Evolutionary conservation across 2,888 invertebrate genomes (phyloP).

Genomic region (Lasioglossum marginatum): DNA sequence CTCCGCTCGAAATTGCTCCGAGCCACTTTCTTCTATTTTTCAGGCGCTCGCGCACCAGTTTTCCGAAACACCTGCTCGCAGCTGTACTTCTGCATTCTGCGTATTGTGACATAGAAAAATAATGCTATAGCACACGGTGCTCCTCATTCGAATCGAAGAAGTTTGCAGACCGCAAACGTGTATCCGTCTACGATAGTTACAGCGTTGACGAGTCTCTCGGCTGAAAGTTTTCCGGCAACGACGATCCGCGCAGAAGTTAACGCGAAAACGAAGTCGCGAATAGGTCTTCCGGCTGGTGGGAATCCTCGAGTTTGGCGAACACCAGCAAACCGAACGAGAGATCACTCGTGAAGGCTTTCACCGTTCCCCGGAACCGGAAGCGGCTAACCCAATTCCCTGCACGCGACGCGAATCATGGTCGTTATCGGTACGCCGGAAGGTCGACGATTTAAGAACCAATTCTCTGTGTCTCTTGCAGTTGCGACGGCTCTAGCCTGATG

Average conservation of each 20-base stretch:
- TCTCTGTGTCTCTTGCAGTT: neutral
- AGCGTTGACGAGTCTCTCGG: conserved; percentile 28
- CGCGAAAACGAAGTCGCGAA: neutral
- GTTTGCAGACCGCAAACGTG: conserved; percentile 24
- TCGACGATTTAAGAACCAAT: neutral
- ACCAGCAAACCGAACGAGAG: conserved; percentile 26
- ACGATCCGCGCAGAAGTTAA: neutral
- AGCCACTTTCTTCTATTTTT: neutral
- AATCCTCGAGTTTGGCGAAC: neutral
- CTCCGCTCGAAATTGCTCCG: conserved; percentile 23
- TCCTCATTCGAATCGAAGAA: neutral
- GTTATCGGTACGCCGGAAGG: conserved; percentile 17
- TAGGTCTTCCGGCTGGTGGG: conserved; percentile 18
- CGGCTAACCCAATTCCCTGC: conserved; percentile 49
- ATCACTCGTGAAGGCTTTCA: conserved; percentile 56
- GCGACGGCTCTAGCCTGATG: neutral
- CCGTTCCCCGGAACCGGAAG: conserved; percentile 61
- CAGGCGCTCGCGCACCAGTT: neutral
- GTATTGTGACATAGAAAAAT: conserved; percentile 30
- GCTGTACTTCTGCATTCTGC: neutral
- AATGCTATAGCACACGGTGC: neutral
- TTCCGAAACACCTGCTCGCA: conserved; percentile 3
- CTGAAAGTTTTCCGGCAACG: conserved; percentile 9
- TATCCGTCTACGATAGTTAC: neutral
- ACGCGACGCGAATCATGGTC: conserved; percentile 14